Percentiles rank a stretch among this genome's conserved stretches.
These are phyloP conservation scores for Nesidiocoris tenuis DNA, from an alignment of 2,888 invertebrate genomes.

Conservation along the genomic window DNA sequence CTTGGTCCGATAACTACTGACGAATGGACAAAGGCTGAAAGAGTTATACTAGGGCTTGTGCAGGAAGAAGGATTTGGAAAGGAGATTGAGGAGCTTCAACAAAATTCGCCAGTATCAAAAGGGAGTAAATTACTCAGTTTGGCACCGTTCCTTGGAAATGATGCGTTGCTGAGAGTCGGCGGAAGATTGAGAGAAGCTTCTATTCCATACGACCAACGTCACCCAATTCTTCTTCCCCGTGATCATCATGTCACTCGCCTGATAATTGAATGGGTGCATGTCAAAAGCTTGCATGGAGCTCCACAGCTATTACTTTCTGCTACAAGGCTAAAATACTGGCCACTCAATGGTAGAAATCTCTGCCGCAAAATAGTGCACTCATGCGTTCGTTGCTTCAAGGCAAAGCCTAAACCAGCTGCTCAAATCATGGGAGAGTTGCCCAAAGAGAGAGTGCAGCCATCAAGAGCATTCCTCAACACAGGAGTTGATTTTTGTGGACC, in stretches of 20 bases:
- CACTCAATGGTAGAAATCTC: neutral
- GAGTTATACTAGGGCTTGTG: no score
- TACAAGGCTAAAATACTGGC: neutral
- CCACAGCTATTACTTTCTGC: neutral
- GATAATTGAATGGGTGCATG: neutral
- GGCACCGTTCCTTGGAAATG: neutral
- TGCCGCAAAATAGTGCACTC: neutral
- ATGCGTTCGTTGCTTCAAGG: neutral
- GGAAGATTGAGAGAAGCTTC: neutral
- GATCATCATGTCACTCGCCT: neutral
- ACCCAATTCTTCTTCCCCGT: neutral
- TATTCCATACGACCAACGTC: neutral
- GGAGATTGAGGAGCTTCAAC: no score
- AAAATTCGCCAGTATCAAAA: no score
- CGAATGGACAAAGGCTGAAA: no score
- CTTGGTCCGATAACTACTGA: no score
- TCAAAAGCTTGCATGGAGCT: neutral
- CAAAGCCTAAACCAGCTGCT: neutral
- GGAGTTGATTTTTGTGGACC: neutral
- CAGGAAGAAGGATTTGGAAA: no score
- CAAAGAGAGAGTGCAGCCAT: neutral
- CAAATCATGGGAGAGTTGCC: neutral
- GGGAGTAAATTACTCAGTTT: neutral
- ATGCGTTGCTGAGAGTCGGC: neutral
- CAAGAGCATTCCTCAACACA: neutral